Evolutionary conservation across 2,888 invertebrate genomes (phyloP), one percentile per base, ranked within the genome.

Genomic region (Platynereis dumerilii): DNA sequence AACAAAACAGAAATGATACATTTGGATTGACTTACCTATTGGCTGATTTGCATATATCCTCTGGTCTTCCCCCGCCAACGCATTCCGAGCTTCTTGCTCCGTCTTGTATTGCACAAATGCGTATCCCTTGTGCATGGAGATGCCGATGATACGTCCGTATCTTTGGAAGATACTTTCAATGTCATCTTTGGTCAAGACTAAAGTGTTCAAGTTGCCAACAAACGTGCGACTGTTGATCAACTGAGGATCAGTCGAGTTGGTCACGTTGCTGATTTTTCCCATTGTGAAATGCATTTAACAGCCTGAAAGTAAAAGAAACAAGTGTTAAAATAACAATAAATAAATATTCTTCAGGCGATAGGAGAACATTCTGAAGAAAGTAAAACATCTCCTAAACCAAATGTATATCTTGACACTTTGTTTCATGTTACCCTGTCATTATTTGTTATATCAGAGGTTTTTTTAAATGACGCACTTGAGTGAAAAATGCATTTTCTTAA

Each of bases 81-180:
- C 93, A 66, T 88, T 88, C 69, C 89, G 88, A 0, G 93, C 94
- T 75, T 90, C 88, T 1, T 87, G 84, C 73, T 92, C 92, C 26
- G 87, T 87, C 67, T 91, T 91, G 83, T 90, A 94, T 78, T 95
- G 94, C 1, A 95, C 90, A 84, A 94, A 95, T 22, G 92, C 94
- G 84, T 92, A 95, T 60, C 92, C 91, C 85, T 91, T 91, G 86
- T 91, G 91, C 90, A 91, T 90, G 68, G 91, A 91, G 76, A 91
- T 90, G 87, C 90, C 91, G 73, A 89, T 89, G 69, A 91, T 87
- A 72, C 89, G 86, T 0, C 94, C 94, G 80, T 91, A 92, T 34
- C 87, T n/a, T 12, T 87, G 86, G 78, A 93, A 94, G 78, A 91
- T 90, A 45, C 90, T 89, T 74, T 92, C 92, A 20, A 94, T 79